Evolutionary conservation across 2,797 vertebrate species (phyloP).

Genomic region (Melanotaenia boesemani): DNA sequence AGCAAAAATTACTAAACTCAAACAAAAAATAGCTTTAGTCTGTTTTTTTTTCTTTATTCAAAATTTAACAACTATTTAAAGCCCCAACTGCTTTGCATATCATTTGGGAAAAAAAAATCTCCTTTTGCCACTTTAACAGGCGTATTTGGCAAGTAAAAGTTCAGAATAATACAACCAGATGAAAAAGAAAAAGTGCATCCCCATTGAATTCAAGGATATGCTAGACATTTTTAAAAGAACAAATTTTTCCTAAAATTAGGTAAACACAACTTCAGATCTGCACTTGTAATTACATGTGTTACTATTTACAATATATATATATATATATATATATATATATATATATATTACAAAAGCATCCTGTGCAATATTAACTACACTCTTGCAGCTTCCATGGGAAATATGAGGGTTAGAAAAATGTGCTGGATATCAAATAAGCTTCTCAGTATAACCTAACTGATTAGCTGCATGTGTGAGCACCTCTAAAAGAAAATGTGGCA

Average conservation of each 20-base stretch:
- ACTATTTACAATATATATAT: too few relatives aligned
- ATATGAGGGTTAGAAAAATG: too few relatives aligned
- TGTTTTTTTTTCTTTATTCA: background rate
- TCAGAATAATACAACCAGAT: background rate
- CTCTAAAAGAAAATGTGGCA: too few relatives aligned
- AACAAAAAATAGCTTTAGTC: too few relatives aligned
- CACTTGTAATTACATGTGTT: background rate
- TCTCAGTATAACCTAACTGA: background rate
- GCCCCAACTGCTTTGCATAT: background rate
- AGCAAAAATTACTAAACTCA: too few relatives aligned
- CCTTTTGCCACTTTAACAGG: too few relatives aligned
- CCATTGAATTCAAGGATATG: background rate
- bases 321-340: too few relatives aligned
- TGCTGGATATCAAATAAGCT: background rate
- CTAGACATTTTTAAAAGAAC: background rate
- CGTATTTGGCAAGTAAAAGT: background rate
- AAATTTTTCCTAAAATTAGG: background rate
- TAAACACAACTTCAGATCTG: background rate
- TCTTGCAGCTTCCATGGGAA: too few relatives aligned
- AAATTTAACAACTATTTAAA: background rate
- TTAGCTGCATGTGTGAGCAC: background rate
- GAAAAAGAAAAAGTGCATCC: background rate
- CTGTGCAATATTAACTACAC: background rate
- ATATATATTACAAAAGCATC: background rate
- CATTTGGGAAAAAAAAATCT: background rate